A percentile compares a stretch with the other conserved stretches of the same genome.
Conservation (phyloP, 2,888 invertebrate genomes). For the Diogma glabrata region DNA sequence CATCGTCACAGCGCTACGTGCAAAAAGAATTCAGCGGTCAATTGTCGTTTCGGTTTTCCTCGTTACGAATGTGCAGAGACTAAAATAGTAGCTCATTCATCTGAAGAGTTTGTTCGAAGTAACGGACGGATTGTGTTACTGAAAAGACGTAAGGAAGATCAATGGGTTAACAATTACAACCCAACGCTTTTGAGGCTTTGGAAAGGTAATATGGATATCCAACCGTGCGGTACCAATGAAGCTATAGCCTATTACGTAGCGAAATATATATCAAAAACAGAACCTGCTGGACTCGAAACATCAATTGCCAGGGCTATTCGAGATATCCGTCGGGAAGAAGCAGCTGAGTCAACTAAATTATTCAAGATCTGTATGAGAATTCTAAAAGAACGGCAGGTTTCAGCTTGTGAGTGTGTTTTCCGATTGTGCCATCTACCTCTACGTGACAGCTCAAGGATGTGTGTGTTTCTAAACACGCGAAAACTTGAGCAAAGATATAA, state of each 20-base stretch:
- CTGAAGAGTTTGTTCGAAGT: not conserved
- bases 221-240: not conserved
- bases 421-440: not conserved
- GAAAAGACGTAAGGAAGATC: not conserved
- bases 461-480: too few relatives aligned
- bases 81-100: not conserved
- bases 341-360: not conserved
- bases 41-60: not conserved
- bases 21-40: too few relatives aligned
- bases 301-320: not conserved
- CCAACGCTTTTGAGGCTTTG: not conserved
- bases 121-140: too few relatives aligned
- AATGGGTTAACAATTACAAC: not conserved
- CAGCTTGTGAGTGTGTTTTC: not conserved
- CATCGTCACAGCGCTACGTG: not conserved
- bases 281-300: not conserved
- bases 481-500: too few relatives aligned
- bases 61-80: not conserved
- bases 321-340: not conserved
- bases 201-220: not conserved
- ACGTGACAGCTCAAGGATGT: not conserved
- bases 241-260: not conserved
- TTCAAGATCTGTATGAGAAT: conserved; percentile 1
- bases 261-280: not conserved
- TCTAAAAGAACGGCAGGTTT: not conserved